A percentile compares a stretch with the other conserved stretches of the same genome.
Conservation (phyloP, 2,888 invertebrate species). For the Amphipoea oculea region DNA sequence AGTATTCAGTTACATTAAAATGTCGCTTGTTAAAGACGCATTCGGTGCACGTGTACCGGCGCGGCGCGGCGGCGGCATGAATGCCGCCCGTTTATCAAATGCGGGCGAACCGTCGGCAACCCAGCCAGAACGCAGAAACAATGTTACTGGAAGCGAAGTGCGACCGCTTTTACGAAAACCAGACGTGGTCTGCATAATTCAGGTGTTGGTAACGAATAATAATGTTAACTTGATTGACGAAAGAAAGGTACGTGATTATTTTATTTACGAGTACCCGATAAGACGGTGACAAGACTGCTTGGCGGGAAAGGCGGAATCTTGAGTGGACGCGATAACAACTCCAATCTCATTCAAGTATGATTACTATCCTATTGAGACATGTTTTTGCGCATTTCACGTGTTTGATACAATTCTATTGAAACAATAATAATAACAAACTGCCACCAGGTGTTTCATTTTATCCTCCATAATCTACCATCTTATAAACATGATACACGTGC, state of each 20-base stretch:
- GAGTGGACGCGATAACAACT: slow-evolving; percentile 49
- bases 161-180: slow-evolving; percentile 51
- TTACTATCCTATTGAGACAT: slow-evolving; percentile 24
- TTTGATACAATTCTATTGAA: slow-evolving; percentile 13
- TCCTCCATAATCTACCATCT: neutral
- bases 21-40: slow-evolving; percentile 27
- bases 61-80: slow-evolving; percentile 28
- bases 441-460: neutral
- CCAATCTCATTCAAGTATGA: slow-evolving; percentile 39
- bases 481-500: neutral
- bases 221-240: slow-evolving; percentile 63
- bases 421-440: slow-evolving; percentile 9
- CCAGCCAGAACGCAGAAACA: slow-evolving; percentile 50
- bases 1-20: slow-evolving; percentile 21
- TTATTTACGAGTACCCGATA: slow-evolving; percentile 54
- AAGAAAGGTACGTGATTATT: slow-evolving; percentile 63
- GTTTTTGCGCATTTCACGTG: slow-evolving; percentile 21
- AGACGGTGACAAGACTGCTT: slow-evolving; percentile 58
- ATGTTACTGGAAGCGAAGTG: slow-evolving; percentile 58
- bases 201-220: slow-evolving; percentile 47
- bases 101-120: slow-evolving; percentile 60
- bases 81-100: slow-evolving; percentile 70
- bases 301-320: slow-evolving; percentile 55
- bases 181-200: slow-evolving; percentile 58
- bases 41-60: slow-evolving; percentile 61